Evolutionary conservation across 2,888 invertebrate species (phyloP), one percentile per base, ranked within the genome.

Genomic region (Therioaphis trifolii): DNA sequence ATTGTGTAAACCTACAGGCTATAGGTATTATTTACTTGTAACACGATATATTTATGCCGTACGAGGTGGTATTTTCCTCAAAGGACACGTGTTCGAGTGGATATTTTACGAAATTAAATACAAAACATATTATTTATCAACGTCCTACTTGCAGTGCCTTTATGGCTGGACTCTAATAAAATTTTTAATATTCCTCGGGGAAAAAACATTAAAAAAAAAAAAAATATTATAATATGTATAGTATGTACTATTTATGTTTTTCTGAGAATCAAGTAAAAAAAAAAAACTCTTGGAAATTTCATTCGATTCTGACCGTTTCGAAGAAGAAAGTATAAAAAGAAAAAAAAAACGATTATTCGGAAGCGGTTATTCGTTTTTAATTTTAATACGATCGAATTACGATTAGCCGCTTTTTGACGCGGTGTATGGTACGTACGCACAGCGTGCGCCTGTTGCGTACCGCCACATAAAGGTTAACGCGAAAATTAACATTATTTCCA

Each of bases 401-500:
- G n/a, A n/a, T n/a, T n/a, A n/a, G n/a, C 61, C n/a, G 27, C 1
- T 63, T 29, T 76, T 7, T 11, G 4, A 27, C n/a, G 21, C 29
- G 35, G 15, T n/a, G 2, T 2, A 58, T n/a, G 18, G 11, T 24
- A 11, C 15, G 18, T 11, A 24, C 18, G n/a, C 40, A 75, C 14
- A 4, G 18, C 15, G 24, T 18, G 12, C 14, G 27, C 76, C 61
- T 76, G 76, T 76, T 76, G 76, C 61, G 18, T 35, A 1, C 4
- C 15, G 35, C 7, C 11, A 7, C 12, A 27, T 7, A 72, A 77
- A 66, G 77, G 77, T 66, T 29, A 76, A 76, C 46, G 29, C 18
- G 66, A 66, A 49, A 77, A 77, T 77, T 79, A 79, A 79, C 29
- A 79, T n/a, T n/a, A n/a, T 79, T 79, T 79, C 27, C 58, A 79